Conservation (phyloP, 2,113 vertebrate genomes). For the Rhineura floridana region DNA sequence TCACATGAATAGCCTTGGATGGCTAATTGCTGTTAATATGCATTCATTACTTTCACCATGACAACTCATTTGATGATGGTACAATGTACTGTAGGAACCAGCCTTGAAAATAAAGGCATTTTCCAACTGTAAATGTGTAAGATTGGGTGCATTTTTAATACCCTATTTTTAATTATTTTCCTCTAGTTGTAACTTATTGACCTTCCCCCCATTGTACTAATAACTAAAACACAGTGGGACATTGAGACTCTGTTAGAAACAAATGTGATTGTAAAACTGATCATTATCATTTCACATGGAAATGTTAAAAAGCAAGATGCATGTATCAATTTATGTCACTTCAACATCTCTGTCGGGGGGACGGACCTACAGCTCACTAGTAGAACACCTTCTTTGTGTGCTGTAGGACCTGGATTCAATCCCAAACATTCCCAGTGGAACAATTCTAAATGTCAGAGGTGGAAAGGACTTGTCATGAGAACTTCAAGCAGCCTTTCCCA, state of each 20-base stretch:
- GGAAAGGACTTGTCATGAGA: not conserved
- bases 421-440: not conserved
- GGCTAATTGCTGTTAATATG: slow-evolving; percentile 34
- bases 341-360: not conserved
- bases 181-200: not conserved
- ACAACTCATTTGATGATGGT: slow-evolving; percentile 3
- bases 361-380: not conserved
- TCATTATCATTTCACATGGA: not conserved
- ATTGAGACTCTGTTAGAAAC: not conserved
- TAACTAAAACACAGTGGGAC: not conserved
- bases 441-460: not conserved
- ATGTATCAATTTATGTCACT: not conserved
- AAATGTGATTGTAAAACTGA: not conserved
- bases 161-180: not conserved
- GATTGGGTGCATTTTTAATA: not conserved
- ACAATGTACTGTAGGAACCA: not conserved
- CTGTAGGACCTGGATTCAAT: not conserved
- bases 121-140: not conserved
- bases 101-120: not conserved
- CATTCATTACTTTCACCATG: slow-evolving; percentile 10
- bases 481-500: no score
- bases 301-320: not conserved
- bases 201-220: slow-evolving; percentile 13
- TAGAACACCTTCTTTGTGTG: not conserved
- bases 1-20: slow-evolving; percentile 26